A percentile compares a stretch with the other conserved stretches of the same genome.
Conservation (phyloP, 2,113 vertebrate genomes). For the Spermophilus dauricus region DNA sequence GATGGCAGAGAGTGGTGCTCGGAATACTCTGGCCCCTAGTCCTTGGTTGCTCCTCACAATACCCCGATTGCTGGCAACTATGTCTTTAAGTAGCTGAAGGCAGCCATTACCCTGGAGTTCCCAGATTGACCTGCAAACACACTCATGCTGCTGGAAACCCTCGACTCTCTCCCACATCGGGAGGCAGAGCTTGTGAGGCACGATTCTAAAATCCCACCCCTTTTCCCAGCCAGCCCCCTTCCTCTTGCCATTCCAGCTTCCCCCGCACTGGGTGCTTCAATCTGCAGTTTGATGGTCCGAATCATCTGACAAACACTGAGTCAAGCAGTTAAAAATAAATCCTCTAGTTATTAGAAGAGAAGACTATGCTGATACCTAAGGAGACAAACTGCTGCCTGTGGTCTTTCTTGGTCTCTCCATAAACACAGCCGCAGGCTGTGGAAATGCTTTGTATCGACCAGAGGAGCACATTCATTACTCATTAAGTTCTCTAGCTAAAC, state of each 20-base stretch:
- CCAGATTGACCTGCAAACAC: constrained; percentile 69
- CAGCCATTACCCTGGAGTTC: constrained; percentile 75
- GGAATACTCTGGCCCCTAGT: not conserved
- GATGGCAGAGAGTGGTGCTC: constrained; percentile 16
- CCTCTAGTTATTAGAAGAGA: constrained; percentile 86
- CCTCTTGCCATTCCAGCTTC: constrained; percentile 76
- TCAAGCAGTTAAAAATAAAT: constrained; percentile 92
- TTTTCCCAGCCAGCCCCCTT: constrained; percentile 82
- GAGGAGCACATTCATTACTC: constrained; percentile 70
- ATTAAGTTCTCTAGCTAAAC: constrained; percentile 70
- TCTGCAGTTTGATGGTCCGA: constrained; percentile 82
- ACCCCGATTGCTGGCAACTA: not conserved
- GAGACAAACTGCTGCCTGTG: constrained; percentile 78
- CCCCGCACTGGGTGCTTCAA: constrained; percentile 78
- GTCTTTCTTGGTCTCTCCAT: constrained; percentile 35
- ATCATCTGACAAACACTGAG: constrained; percentile 90
- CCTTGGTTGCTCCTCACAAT: constrained; percentile 7
- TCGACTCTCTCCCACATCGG: constrained; percentile 66
- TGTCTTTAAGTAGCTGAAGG: constrained; percentile 52
- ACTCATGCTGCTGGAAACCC: constrained; percentile 54
- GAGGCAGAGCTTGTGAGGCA: constrained; percentile 77
- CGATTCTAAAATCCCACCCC: constrained; percentile 84
- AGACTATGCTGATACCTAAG: constrained; percentile 83
- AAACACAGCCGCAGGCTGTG: constrained; percentile 71
- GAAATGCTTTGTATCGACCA: constrained; percentile 68